phyloP scores from a whole-genome alignment of 2,113 vertebrate genomes.

The Paramisgurnus dabryanus region DNA sequence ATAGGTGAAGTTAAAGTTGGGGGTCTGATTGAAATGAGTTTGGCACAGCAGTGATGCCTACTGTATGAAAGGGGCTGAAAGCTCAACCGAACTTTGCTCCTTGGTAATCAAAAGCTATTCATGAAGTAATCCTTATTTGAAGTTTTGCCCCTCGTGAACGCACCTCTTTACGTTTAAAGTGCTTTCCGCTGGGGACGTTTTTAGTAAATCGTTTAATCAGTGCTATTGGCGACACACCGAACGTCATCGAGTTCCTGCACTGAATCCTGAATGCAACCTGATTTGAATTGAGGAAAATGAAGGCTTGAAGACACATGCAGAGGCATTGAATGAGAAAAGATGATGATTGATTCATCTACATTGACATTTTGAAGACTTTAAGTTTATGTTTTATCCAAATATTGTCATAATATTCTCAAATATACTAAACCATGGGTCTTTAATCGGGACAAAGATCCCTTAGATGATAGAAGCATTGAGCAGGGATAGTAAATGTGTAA shows the following conservation, averaged over 20 bases:
- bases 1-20: background rate
- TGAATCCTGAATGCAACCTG: conserved; percentile 29
- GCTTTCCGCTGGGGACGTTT: conserved; percentile 19
- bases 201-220: conserved; percentile 11
- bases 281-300: conserved; percentile 17
- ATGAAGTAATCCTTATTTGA: conserved; percentile 1
- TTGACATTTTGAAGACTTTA: too few relatives aligned
- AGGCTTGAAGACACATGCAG: background rate
- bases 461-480: too few relatives aligned
- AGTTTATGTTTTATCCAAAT: too few relatives aligned
- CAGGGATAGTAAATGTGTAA: too few relatives aligned
- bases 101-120: conserved; percentile 40
- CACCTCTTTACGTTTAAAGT: conserved; percentile 22
- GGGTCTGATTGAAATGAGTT: background rate
- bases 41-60: background rate
- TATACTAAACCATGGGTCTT: too few relatives aligned
- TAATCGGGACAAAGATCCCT: too few relatives aligned
- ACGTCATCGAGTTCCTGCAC: background rate
- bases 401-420: too few relatives aligned
- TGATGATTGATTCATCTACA: background rate
- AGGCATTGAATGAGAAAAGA: background rate
- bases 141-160: background rate
- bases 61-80: background rate
- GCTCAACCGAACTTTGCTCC: background rate
- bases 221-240: conserved; percentile 21